phyloP scores from a whole-genome alignment of 1,140 invertebrate genomes.

The Papilio aristodemus region DNA sequence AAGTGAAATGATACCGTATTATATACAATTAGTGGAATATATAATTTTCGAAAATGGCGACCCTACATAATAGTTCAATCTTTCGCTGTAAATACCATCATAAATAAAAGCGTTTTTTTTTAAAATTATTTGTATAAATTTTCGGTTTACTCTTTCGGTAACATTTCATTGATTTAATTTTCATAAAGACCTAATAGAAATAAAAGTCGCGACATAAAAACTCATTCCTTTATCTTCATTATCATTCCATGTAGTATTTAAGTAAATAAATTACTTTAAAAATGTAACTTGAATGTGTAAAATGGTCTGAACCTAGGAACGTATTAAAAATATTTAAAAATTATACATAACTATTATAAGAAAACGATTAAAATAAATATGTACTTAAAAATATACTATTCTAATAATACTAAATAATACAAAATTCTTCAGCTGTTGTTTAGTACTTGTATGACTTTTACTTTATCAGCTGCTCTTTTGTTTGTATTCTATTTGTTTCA shows the following conservation, averaged over 20 bases:
- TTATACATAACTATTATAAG: slow-evolving; percentile 14
- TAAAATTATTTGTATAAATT: background rate
- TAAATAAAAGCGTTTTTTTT: background rate
- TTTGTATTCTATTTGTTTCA: slow-evolving; percentile 17
- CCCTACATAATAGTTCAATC: background rate
- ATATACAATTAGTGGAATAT: too few species aligned
- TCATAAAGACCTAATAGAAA: background rate
- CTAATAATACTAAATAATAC: slow-evolving; percentile 6
- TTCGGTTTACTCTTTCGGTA: background rate
- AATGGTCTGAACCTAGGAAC: background rate
- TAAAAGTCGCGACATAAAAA: background rate
- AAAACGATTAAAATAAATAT: slow-evolving; percentile 19
- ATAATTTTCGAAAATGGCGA: too few species aligned
- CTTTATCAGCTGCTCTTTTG: slow-evolving; percentile 17
- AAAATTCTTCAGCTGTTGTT: slow-evolving; percentile 26
- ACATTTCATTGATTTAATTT: background rate
- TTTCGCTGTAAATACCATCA: background rate
- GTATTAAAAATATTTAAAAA: slow-evolving; percentile 2
- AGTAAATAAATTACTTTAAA: background rate
- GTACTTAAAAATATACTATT: slow-evolving; percentile 19
- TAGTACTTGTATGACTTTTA: slow-evolving; percentile 19
- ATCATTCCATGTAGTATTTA: background rate
- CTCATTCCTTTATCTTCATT: background rate
- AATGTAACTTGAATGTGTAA: background rate
- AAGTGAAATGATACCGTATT: too few species aligned